phyloP scores from a whole-genome alignment of 2,113 vertebrate species.

The Colossoma macropomum region DNA sequence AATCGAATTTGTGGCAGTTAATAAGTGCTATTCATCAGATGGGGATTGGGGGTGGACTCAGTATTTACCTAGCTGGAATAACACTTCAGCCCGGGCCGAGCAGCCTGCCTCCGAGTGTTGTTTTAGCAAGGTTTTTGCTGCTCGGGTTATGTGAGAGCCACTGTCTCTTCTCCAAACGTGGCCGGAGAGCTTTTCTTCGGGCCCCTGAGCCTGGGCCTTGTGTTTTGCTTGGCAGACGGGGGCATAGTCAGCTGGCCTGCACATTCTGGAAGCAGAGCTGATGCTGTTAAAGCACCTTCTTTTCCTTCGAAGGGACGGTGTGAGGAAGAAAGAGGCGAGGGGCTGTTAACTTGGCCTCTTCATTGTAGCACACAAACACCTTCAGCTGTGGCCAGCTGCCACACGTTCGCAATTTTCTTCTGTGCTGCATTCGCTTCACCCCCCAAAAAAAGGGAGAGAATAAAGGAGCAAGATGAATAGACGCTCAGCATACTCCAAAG shows the following conservation, averaged over 20 bases:
- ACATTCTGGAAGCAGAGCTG: conserved; percentile 59
- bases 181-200: conserved; percentile 44
- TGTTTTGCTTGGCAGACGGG: conserved; percentile 66
- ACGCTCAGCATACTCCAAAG: not conserved
- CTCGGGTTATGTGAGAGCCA: conserved; percentile 62
- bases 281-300: conserved; percentile 26
- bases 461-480: not conserved
- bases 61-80: conserved; percentile 78
- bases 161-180: conserved; percentile 59
- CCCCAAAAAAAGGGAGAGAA: not conserved
- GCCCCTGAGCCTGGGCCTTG: conserved; percentile 52
- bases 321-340: conserved; percentile 35
- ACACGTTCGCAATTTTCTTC: not conserved
- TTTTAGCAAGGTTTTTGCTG: conserved; percentile 61
- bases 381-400: conserved; percentile 32
- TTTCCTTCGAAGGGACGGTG: not conserved
- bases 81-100: conserved; percentile 58
- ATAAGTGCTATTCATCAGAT: conserved; percentile 61
- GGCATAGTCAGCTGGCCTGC: conserved; percentile 67
- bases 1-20: conserved; percentile 71
- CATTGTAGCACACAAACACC: conserved; percentile 54
- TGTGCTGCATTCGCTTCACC: not conserved
- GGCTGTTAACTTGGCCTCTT: conserved; percentile 31
- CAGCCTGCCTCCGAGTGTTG: conserved; percentile 51
- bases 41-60: conserved; percentile 50